phyloP scores from a whole-genome alignment of 64 coral and sea anemone genomes.

The Pocillopora verrucosa region DNA sequence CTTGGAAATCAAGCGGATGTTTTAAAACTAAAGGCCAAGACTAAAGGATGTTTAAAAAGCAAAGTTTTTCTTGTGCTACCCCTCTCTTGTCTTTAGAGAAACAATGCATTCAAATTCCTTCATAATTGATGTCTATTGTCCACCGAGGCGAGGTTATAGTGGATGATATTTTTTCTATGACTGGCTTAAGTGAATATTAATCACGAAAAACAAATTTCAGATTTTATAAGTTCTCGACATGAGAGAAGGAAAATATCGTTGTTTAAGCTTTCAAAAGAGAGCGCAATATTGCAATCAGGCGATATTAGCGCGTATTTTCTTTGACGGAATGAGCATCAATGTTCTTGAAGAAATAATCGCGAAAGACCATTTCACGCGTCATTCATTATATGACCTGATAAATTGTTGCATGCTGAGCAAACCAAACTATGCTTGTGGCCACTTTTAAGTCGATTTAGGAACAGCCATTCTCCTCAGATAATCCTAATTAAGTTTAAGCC shows the following conservation, averaged over 20 bases:
- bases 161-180: slow-evolving; percentile 1
- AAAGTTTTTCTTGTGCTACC: background rate
- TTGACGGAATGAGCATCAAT: background rate
- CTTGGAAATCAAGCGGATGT: background rate
- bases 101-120: background rate
- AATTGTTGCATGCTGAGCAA: slow-evolving; percentile 4
- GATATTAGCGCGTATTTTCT: background rate
- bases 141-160: background rate
- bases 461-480: background rate
- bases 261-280: background rate
- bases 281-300: background rate
- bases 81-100: background rate
- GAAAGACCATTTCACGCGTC: background rate
- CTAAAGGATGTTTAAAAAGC: background rate
- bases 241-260: background rate
- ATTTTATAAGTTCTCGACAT: slow-evolving; percentile 1
- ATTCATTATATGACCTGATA: background rate
- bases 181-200: slow-evolving; percentile 20
- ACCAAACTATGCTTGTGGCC: background rate
- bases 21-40: background rate
- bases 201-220: slow-evolving; percentile 10
- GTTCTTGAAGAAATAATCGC: background rate
- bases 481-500: background rate
- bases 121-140: background rate
- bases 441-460: slow-evolving; percentile 1